These are phyloP conservation scores for Yoshiicerus persimilis DNA, from an alignment of 1,140 invertebrate genomes.

Conservation along the genomic window DNA sequence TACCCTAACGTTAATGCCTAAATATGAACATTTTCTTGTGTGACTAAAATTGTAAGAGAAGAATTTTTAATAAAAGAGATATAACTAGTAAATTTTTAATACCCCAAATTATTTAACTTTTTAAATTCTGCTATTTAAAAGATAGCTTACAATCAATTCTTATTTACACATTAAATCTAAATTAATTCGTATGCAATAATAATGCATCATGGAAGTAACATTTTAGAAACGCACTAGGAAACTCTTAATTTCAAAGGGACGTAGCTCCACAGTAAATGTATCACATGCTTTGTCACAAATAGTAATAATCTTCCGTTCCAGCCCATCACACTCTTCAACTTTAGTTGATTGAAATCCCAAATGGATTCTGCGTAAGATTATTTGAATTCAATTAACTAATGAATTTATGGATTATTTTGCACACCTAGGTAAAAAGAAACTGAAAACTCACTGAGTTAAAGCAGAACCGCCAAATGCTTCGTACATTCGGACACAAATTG, in stretches of 20 bases:
- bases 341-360: constrained; percentile 48
- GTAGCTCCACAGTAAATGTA: constrained; percentile 37
- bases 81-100: too few relatives aligned
- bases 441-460: constrained; percentile 34
- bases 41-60: too few relatives aligned
- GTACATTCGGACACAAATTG: constrained; percentile 53
- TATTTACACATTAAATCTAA: too few relatives aligned
- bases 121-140: too few relatives aligned
- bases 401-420: not conserved
- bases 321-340: constrained; percentile 48
- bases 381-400: too few relatives aligned
- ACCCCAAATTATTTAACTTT: too few relatives aligned
- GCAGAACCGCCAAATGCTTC: constrained; percentile 54
- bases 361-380: not conserved
- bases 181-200: too few relatives aligned
- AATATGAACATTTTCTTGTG: too few relatives aligned
- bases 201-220: too few relatives aligned
- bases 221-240: constrained; percentile 31
- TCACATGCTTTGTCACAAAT: not conserved
- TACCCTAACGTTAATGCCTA: too few relatives aligned
- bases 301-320: constrained; percentile 41
- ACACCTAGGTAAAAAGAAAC: not conserved
- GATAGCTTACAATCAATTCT: too few relatives aligned
- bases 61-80: too few relatives aligned
- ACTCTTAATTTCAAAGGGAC: constrained; percentile 48